Base-by-base conservation (phyloP, 1,140 invertebrate genomes). In the Brachionus paranguensis region DNA sequence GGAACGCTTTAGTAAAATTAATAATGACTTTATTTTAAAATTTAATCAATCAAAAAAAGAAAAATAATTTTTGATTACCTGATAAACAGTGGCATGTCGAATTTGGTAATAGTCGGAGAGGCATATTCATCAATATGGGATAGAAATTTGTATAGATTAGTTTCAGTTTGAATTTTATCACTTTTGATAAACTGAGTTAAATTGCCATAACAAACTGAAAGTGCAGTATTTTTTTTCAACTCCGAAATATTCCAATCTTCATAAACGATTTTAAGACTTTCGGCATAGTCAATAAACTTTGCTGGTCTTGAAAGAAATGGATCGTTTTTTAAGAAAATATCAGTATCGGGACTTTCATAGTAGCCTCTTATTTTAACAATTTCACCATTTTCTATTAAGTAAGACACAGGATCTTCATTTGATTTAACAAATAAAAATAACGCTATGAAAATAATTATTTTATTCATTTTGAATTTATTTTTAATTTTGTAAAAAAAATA, bases 141-240 rank as follows among this genome's bases (percentile, higher is more conserved):
- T 29, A 76, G 29, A 76, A 76, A 76, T 76, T 47, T 24, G 5
- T 50, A 50, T 27, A 76, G 27, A 50, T 76, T 76, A 27, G 72
- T 50, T 47, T 76, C 72, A 3, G 43, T 37, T 24, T 76, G 43
- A 27, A 76, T 50, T 6, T 50, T 27, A 50, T 50, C 20, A 50
- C 50, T 27, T 33, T 76, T 76, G 12, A 76, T 76, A 10, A 27
- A 27, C 27, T 76, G 72, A 76, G 72, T 76, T 47, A 76, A 76
- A 53, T 76, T 76, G 24, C 72, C 72, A 50, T 76, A 76, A 33
- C 43, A 29, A 76, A 76, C 8, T 29, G 43, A 47, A 10, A 37
- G 20, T 50, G 27, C 17, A 8, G 17, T 14, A 76, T 76, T 47
- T n/a, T 47, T 20, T 50, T 12, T 27, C 11, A 76, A 37, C 10